phyloP scores from a whole-genome alignment of 2,888 invertebrate genomes.

The Ditylenchus weischeri region DNA sequence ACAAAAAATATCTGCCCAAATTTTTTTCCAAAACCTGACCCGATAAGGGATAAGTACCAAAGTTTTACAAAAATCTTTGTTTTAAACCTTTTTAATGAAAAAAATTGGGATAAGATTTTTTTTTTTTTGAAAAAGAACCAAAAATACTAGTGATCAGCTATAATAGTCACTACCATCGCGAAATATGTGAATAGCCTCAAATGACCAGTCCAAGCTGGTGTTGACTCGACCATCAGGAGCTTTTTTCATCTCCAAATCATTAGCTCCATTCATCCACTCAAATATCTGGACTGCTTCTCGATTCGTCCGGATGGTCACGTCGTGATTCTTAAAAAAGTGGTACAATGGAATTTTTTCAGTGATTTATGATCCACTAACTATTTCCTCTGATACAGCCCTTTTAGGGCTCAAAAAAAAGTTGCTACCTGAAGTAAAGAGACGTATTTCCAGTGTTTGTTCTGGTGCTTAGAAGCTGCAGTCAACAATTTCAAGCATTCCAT shows the following conservation, averaged over 20 bases:
- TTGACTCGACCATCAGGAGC: not conserved
- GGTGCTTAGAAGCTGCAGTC: constrained; percentile 18
- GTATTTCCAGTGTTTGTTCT: constrained; percentile 29
- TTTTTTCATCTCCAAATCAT: constrained; percentile 21
- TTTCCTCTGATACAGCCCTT: no score
- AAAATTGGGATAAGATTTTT: no score
- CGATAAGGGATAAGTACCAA: no score
- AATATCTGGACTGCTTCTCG: constrained; percentile 28
- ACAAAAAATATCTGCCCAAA: no score
- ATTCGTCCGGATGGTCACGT: constrained; percentile 28
- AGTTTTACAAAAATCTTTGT: no score
- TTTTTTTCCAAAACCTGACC: no score
- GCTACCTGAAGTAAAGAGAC: constrained; percentile 17
- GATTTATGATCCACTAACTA: no score
- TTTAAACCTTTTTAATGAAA: no score
- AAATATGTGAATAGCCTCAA: not conserved
- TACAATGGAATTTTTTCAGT: not conserved
- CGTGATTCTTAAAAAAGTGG: constrained; percentile 23
- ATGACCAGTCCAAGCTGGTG: not conserved
- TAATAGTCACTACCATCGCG: not conserved
- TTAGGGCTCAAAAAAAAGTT: not conserved
- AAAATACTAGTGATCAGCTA: no score
- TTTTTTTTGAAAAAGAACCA: no score
- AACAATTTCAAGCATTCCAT: constrained; percentile 31
- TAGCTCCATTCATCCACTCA: constrained; percentile 28